Base-by-base conservation (phyloP, 2,797 vertebrate genomes). In the Sebastes oblongus region DNA sequence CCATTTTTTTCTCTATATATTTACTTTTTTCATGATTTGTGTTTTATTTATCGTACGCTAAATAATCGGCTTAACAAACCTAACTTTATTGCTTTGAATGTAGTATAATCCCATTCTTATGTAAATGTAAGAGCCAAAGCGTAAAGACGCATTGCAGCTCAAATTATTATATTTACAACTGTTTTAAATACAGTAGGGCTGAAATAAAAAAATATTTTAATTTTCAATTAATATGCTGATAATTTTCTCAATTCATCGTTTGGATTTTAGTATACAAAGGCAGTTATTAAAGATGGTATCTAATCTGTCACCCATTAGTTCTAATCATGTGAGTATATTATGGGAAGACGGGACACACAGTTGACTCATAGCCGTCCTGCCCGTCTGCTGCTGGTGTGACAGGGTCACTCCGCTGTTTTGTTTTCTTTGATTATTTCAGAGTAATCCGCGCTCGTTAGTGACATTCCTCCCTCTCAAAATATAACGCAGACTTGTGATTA, bases 371-470 rank as follows among this genome's bases (percentile, higher is more conserved):
- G 4, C 65, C 12, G 50, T 60, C 60, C 66, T 27, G 52, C 50
- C 22, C 27, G 80, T 71, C 61, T n/a, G 72, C 64, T 14, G 69
- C 30, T 27, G 39, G 5, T 20, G 46, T 52, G 54, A 77, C 78
- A 8, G 65, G 74, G 65, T 61, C 77, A 62, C 68, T 58, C 75
- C 2, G 18, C 66, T 20, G 32, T 30, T 75, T 79, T 90, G 83
- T 91, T 93, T 91, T 75, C 82, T 84, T 88, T 87, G 78, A 89
- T 87, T 87, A 92, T 84, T 90, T 82, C 52, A 55, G 36, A 78
- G 73, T 90, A 86, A 92, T 88, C 87, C 77, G 2, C 1, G 9
- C 88, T 92, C 59, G 46, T 93, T 92, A 92, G 80, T 83, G 78
- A 39, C 84, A 85, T 92, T 89, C 80, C 74, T 83, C 70, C 14